Percentiles rank a stretch among this genome's conserved stretches.
These are phyloP conservation scores for Drosophila mauritiana DNA, from an alignment of 1,140 invertebrate species.

Conservation along the genomic window DNA sequence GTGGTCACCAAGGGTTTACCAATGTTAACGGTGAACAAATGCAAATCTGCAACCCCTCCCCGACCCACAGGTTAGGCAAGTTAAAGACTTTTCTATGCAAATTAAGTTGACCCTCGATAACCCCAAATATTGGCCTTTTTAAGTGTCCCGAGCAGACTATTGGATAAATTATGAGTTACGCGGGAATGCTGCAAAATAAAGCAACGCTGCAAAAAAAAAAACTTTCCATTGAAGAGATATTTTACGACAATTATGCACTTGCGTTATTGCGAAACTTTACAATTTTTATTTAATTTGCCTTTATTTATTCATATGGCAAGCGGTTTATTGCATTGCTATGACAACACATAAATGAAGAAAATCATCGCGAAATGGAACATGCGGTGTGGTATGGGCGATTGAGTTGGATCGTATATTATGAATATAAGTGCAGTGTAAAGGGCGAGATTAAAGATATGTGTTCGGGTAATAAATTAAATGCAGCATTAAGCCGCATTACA, in stretches of 20 bases:
- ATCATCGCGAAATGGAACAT: neutral
- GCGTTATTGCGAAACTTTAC: slow-evolving; percentile 49
- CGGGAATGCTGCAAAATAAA: slow-evolving; percentile 17
- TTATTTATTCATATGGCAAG: slow-evolving; percentile 72
- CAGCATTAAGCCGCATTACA: neutral
- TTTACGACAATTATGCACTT: slow-evolving; percentile 56
- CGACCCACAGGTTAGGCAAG: slow-evolving; percentile 14
- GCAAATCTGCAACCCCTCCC: slow-evolving; percentile 20
- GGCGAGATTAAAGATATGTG: neutral
- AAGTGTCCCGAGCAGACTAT: slow-evolving; percentile 54
- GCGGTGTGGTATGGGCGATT: neutral
- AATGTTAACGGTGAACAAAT: slow-evolving; percentile 2
- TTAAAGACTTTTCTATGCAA: slow-evolving; percentile 67
- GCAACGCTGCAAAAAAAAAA: neutral
- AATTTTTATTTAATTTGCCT: slow-evolving; percentile 74
- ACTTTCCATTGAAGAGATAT: slow-evolving; percentile 4
- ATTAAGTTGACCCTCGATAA: slow-evolving; percentile 42
- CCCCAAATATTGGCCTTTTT: slow-evolving; percentile 48
- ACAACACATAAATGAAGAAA: slow-evolving; percentile 43
- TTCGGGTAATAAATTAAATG: neutral
- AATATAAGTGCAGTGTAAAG: neutral
- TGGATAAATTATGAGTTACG: slow-evolving; percentile 48
- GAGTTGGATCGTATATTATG: slow-evolving; percentile 5
- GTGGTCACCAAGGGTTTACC: slow-evolving; percentile 22
- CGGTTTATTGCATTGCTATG: slow-evolving; percentile 55